Evolutionary conservation across 2,888 invertebrate genomes (phyloP), one percentile per base, ranked within the genome.

Genomic region (Proisotoma minuta): DNA sequence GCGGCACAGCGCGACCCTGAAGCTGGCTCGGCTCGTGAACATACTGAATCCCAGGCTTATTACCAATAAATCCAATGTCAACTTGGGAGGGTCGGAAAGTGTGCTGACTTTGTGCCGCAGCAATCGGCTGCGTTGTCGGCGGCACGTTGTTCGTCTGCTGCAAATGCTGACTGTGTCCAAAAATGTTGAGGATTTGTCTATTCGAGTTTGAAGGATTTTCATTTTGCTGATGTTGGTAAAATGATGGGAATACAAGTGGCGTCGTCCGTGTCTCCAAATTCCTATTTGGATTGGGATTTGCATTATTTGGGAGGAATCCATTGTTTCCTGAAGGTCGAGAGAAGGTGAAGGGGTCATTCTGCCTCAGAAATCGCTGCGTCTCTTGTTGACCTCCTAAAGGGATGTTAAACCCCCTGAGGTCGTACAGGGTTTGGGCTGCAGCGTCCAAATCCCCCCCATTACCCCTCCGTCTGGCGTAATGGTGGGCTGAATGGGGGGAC

Each of bases 371-470:
- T 27, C 68, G 48, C 22, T 62, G 63, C 12, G 66, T 65, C 4
- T 65, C 63, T 22, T 66, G 65, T 12, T 63, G 65, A 1, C 65
- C 65, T 4, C 67, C 58, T 2, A 69, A 34, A 10, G 67, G 66
- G 48, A 62, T 58, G 34, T 64, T 40, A 57, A 67, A 73, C 20
- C 73, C 73, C 26, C 71, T 60, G 26, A 73, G 43, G 49, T 73
- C 73, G 40, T 73, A 73, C 29, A 73, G 50, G 0, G 71, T 72
- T 60, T 73, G 73, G 8, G 71, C 71, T 8, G 69, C 71, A 10
- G 71, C 52, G 18, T 57, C 48, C 43, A 72, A 58, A 49, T 73
- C 73, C 29, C 22, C 40, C 4, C 4, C 28, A 12, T 27, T 5
- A 47, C 20, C 20, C n/a, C 47, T 5, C 5, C 47, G n/a, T 5